Evolutionary conservation across 2,888 invertebrate species (phyloP).

Genomic region (Lithophane semibrunnea): DNA sequence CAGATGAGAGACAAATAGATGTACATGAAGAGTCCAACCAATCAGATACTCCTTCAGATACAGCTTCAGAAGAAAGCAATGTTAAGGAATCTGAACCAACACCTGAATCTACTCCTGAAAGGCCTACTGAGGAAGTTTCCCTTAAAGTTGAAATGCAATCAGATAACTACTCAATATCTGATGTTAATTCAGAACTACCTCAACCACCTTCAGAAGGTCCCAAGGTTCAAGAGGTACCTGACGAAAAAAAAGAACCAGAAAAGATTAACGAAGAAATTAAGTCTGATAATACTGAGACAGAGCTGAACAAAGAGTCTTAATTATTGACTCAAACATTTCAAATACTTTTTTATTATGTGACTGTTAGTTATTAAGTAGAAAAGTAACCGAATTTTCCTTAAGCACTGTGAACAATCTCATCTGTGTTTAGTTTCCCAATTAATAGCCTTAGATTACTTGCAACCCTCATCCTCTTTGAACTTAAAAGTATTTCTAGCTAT

Average conservation of each 20-base stretch:
- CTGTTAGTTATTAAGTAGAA: conserved; percentile 68
- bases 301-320: conserved; percentile 62
- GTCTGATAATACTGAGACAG: conserved; percentile 63
- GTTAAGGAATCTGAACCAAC: conserved; percentile 62
- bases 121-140: conserved; percentile 60
- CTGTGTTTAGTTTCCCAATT: conserved; percentile 30
- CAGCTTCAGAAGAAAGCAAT: conserved; percentile 59
- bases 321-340: conserved; percentile 36
- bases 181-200: conserved; percentile 83
- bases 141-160: conserved; percentile 75
- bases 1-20: conserved; percentile 77
- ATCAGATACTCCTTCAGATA: conserved; percentile 66
- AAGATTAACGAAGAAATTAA: conserved; percentile 66
- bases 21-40: conserved; percentile 78
- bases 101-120: conserved; percentile 49
- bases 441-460: conserved; percentile 7
- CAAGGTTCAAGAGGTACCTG: conserved; percentile 41
- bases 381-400: conserved; percentile 54
- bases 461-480: conserved; percentile 13
- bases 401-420: conserved; percentile 43
- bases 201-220: conserved; percentile 67
- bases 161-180: conserved; percentile 85
- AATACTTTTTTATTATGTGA: conserved; percentile 61
- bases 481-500: conserved; percentile 39
- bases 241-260: conserved; percentile 64